Base-by-base conservation (phyloP, 2,888 invertebrate species). In the Pseudococcus jackbeardsleyi region DNA sequence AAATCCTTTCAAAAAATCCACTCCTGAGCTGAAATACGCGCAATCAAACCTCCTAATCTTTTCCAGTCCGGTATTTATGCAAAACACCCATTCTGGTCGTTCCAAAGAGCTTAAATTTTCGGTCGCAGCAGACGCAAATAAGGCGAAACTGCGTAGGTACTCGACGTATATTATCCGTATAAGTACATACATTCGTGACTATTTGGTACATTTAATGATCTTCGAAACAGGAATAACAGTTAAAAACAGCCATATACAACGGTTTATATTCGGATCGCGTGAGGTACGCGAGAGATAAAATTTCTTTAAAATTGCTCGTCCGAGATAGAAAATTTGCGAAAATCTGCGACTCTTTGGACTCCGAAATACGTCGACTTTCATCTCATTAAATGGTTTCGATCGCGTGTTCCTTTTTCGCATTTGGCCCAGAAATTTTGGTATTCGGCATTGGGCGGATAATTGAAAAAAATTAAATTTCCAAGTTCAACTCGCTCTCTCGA, bases 391-490 rank as follows among this genome's bases (percentile, higher is more conserved):
- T 33, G 26, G 54, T 12, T 54, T 54, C 15, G 19, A 59, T 59
- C 59, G 59, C 59, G 59, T 59, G 59, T 59, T 59, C 6, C 0
- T 59, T 6, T 19, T 19, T 59, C 17, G 54, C 11, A 17, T 3
- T 3, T 15, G 15, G 19, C 26, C 26, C 26, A 59, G 5, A 6
- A n/a, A 17, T 50, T 6, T 59, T 33, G 26, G 26, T 33, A 19
- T 59, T n/a, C 59, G 59, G 59, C 6, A 19, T 59, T 59, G 6
- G 59, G 19, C 6, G 59, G 33, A 26, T 72, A 72, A 72, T 72
- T 72, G 68, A 72, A 72, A 72, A 72, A 72, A 33, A 72, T 72
- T 72, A 72, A 72, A 72, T 72, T 72, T 72, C 33, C 9, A 72
- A 72, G 26, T 72, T 72, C 68, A 33, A 72, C 12, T 72, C 68